These are phyloP conservation scores for Drosophila punjabiensis DNA, from an alignment of 1,140 invertebrate genomes.

Conservation along the genomic window DNA sequence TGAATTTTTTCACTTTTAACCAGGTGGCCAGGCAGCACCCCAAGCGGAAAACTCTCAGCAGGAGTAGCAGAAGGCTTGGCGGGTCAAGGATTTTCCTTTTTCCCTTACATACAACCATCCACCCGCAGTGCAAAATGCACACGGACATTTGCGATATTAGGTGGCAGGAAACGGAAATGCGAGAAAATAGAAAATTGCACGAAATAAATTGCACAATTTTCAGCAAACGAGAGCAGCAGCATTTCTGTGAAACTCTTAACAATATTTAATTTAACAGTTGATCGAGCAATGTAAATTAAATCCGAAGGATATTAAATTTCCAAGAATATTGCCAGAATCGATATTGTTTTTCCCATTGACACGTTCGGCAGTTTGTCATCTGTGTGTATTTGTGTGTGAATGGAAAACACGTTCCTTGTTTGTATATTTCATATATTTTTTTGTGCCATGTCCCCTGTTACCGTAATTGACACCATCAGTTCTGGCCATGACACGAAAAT, in stretches of 20 bases:
- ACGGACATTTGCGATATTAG: slow-evolving; percentile 8
- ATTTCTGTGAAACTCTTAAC: background rate
- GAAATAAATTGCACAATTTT: slow-evolving; percentile 32
- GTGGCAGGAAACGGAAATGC: slow-evolving; percentile 25
- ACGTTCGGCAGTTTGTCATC: slow-evolving; percentile 12
- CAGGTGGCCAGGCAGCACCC: slow-evolving; percentile 19
- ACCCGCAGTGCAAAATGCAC: slow-evolving; percentile 15
- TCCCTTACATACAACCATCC: background rate
- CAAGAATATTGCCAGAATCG: slow-evolving; percentile 19
- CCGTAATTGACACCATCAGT: slow-evolving; percentile 62
- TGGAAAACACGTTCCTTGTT: slow-evolving; percentile 22
- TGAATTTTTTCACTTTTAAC: background rate
- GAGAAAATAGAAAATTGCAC: slow-evolving; percentile 29
- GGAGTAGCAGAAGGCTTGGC: slow-evolving; percentile 26
- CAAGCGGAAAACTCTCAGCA: slow-evolving; percentile 26
- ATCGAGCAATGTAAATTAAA: slow-evolving; percentile 16
- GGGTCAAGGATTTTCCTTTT: slow-evolving; percentile 43
- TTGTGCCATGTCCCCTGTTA: slow-evolving; percentile 1
- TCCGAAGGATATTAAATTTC: slow-evolving; percentile 6
- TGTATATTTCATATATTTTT: slow-evolving; percentile 7
- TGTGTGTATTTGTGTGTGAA: background rate
- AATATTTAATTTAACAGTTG: slow-evolving; percentile 15
- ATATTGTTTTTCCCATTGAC: slow-evolving; percentile 22
- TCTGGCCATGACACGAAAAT: slow-evolving; percentile 64
- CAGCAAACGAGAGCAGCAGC: background rate